These are phyloP conservation scores for Patella caerulea DNA, from an alignment of 2,888 invertebrate species.

Conservation along the genomic window DNA sequence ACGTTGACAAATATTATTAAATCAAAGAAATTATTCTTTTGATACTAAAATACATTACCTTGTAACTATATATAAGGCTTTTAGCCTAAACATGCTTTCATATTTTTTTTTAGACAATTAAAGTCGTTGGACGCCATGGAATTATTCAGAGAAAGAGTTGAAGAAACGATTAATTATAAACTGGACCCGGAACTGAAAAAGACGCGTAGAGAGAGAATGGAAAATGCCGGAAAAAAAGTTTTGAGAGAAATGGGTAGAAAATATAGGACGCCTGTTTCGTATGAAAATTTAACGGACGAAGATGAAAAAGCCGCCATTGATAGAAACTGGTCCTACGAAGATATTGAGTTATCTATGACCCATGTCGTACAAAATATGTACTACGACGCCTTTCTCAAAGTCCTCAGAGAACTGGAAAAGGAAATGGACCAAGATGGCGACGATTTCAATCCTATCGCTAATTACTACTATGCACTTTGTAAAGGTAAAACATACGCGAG, in stretches of 20 bases:
- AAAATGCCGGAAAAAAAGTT: neutral
- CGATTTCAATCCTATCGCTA: neutral
- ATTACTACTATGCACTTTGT: neutral
- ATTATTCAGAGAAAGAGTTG: neutral
- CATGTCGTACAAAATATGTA: neutral
- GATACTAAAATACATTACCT: too few relatives aligned
- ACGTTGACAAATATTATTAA: too few relatives aligned
- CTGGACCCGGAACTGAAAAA: neutral
- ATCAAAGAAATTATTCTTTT: too few relatives aligned
- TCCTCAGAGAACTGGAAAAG: neutral
- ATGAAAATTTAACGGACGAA: neutral
- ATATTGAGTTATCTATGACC: neutral
- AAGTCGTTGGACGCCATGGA: neutral
- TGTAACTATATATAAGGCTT: too few relatives aligned
- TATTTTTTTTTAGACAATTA: too few relatives aligned
- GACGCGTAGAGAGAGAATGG: neutral
- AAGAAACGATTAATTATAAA: neutral
- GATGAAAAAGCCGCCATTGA: neutral
- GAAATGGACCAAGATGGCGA: constrained; percentile 1
- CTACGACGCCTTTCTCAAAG: neutral
- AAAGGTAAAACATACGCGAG: neutral
- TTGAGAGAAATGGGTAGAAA: neutral
- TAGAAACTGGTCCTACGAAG: neutral
- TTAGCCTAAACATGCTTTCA: too few relatives aligned
- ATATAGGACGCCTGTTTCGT: neutral